Evolutionary conservation across 2,888 invertebrate species (phyloP), one percentile per base, ranked within the genome.

Genomic region (Hypena proboscidalis): DNA sequence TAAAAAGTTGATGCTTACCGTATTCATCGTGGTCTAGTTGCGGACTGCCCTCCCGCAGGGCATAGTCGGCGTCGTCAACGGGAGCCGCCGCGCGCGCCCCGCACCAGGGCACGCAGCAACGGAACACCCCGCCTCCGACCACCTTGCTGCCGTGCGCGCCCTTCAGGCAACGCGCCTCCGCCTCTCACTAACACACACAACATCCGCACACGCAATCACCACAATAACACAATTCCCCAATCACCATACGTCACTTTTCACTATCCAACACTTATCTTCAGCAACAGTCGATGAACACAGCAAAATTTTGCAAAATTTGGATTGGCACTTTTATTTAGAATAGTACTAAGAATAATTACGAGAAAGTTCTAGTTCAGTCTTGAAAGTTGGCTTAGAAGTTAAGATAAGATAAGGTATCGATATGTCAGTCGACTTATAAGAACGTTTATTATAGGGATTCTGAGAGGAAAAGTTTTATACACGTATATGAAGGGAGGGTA

Each of bases 81-180:
- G 93, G 92, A 87, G 92, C 87, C 90, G 94, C 93, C 93, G 93
- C 92, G 94, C 90, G 90, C 90, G 90, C 90, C 90, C 94, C 94
- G 93, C 95, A 94, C 94, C 94, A 95, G 93, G 95, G 95, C 94
- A 95, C 93, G 93, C 95, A 95, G 92, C 95, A 95, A 93, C 94
- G 94, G 94, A 95, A 95, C 92, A 94, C 94, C 93, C 93, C 93
- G 83, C 93, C 93, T 92, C 94, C 93, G 84, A 93, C 93, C 93
- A 93, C 93, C 91, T 92, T 93, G 93, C 85, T 84, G 91, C 86
- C 88, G 83, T 86, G 75, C 70, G 73, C 75, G 65, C 75, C 74
- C 58, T 59, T 72, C 61, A 74, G 82, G 91, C 89, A 90, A 90
- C 85, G 83, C 39, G 81, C 31, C 48, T 36, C 50, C 85, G 83